Evolutionary conservation across 2,113 vertebrate genomes (phyloP).

Genomic region (Martes martes): DNA sequence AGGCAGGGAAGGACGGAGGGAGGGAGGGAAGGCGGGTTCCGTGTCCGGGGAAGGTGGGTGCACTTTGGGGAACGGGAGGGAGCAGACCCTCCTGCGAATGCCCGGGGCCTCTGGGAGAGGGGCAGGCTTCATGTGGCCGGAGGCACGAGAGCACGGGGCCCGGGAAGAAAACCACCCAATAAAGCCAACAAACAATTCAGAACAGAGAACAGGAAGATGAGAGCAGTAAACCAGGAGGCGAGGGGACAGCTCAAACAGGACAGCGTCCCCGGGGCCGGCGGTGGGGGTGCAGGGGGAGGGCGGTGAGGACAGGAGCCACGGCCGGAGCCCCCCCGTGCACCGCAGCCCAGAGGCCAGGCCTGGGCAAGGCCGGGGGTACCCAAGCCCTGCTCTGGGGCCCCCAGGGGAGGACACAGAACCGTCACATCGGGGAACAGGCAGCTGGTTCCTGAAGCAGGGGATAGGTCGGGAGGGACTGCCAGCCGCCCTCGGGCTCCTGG

Average conservation of each 20-base stretch:
- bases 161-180: conserved; percentile 52
- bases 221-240: neutral
- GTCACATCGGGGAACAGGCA: accelerated
- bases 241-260: neutral
- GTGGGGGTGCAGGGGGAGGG: no score
- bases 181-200: neutral
- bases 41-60: neutral
- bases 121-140: neutral
- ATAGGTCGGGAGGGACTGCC: neutral
- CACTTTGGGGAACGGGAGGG: accelerated
- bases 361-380: neutral
- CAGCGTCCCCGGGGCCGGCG: neutral
- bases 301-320: accelerated
- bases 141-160: conserved; percentile 82
- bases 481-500: neutral
- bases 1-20: neutral
- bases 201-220: neutral
- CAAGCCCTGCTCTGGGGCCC: neutral
- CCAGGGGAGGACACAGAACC: neutral
- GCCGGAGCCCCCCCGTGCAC: accelerated
- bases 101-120: neutral
- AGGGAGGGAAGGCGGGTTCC: neutral
- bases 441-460: neutral
- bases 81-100: neutral
- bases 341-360: neutral